phyloP scores from a whole-genome alignment of 2,888 invertebrate genomes.

The Zygogramma bicolorata region DNA sequence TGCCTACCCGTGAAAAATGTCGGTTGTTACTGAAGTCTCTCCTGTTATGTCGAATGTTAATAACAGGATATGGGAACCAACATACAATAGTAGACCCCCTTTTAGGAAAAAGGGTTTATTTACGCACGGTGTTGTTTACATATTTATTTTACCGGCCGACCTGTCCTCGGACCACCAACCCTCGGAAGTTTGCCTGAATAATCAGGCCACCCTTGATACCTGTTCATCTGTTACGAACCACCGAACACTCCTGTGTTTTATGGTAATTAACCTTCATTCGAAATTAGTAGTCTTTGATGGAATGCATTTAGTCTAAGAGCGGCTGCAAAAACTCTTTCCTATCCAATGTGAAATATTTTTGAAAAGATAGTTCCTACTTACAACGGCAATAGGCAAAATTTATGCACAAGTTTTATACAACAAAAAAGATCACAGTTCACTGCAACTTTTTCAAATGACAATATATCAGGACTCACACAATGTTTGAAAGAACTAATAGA shows the following conservation, averaged over 20 bases:
- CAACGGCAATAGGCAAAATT: too few species aligned
- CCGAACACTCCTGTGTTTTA: background rate
- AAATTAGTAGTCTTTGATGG: background rate
- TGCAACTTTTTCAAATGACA: too few species aligned
- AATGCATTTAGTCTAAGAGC: too few species aligned
- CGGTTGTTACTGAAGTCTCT: too few species aligned
- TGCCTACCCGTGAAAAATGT: too few species aligned
- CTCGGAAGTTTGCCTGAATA: background rate
- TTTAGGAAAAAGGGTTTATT: background rate
- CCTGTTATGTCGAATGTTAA: background rate
- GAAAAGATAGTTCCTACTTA: too few species aligned
- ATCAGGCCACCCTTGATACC: background rate
- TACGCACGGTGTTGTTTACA: background rate
- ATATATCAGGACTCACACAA: too few species aligned
- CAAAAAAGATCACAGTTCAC: too few species aligned
- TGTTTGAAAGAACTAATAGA: too few species aligned
- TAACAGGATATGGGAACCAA: background rate
- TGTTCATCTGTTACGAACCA: background rate
- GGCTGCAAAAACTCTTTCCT: too few species aligned
- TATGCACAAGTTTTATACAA: too few species aligned
- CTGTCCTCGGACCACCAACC: conserved; percentile 1
- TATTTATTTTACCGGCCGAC: background rate
- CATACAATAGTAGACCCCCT: background rate
- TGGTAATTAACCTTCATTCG: background rate
- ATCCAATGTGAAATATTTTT: too few species aligned